phyloP scores from a whole-genome alignment of 2,797 vertebrate genomes.

The Falco cherrug region DNA sequence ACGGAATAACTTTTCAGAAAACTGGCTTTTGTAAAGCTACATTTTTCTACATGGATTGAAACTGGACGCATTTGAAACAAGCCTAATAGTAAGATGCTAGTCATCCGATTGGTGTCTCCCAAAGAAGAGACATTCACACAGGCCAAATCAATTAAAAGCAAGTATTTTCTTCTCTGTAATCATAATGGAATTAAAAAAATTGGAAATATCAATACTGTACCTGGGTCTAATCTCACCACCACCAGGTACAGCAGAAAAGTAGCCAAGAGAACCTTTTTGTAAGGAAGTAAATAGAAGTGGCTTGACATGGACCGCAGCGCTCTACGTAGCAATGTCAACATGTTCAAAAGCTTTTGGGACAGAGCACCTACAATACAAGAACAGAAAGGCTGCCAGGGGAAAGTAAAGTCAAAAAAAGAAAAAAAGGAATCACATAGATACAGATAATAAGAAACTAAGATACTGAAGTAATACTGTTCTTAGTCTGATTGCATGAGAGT shows the following conservation, averaged over 20 bases:
- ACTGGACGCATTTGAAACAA: background rate
- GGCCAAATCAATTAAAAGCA: background rate
- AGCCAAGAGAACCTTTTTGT: constrained; percentile 81
- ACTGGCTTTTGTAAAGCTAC: background rate
- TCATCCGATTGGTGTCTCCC: background rate
- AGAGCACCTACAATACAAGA: constrained; percentile 74
- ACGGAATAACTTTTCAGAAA: background rate
- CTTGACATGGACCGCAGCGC: constrained; percentile 69
- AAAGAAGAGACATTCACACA: background rate
- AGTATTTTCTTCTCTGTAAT: background rate
- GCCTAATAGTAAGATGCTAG: background rate
- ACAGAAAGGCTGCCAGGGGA: background rate
- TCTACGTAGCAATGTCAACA: constrained; percentile 77
- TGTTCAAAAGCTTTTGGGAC: constrained; percentile 74
- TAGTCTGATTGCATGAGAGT: background rate
- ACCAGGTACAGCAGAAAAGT: constrained; percentile 87
- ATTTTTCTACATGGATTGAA: background rate
- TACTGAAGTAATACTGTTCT: background rate
- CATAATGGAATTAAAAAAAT: background rate
- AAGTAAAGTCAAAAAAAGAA: background rate
- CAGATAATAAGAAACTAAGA: background rate
- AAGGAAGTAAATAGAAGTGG: constrained; percentile 73
- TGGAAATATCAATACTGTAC: constrained; percentile 68
- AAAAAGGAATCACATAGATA: background rate
- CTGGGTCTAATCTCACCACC: constrained; percentile 88